A percentile compares a stretch with the other conserved stretches of the same genome.
Conservation (phyloP, 1,140 invertebrate genomes). For the Oedothorax gibbosus region DNA sequence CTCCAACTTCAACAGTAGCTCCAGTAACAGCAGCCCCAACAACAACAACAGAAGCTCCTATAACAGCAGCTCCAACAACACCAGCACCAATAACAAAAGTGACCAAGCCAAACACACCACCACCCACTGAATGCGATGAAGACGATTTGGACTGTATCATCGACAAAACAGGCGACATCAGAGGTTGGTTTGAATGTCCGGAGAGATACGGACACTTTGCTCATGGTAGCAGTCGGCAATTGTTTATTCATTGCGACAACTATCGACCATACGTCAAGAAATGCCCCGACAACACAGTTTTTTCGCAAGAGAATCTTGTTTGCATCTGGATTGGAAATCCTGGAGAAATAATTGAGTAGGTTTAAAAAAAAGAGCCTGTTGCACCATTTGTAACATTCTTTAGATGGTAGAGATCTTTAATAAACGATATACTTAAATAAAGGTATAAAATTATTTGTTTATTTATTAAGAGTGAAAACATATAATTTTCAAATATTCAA, state of each 20-base stretch:
- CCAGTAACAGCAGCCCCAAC: slow-evolving; percentile 8
- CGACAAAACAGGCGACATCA: slow-evolving; percentile 39
- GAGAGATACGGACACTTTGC: slow-evolving; percentile 36
- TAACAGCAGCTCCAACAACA: neutral
- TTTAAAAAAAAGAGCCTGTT: too few species aligned
- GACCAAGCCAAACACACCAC: slow-evolving; percentile 26
- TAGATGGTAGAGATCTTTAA: too few species aligned
- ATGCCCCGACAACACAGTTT: slow-evolving; percentile 17
- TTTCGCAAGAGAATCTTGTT: slow-evolving; percentile 33
- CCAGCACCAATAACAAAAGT: neutral
- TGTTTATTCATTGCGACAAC: slow-evolving; percentile 52
- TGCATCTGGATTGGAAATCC: slow-evolving; percentile 41
- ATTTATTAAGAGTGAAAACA: too few species aligned
- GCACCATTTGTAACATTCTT: too few species aligned
- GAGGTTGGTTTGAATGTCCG: slow-evolving; percentile 33
- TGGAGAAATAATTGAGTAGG: neutral
- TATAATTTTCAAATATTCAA: too few species aligned
- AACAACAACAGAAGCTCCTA: neutral
- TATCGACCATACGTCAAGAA: slow-evolving; percentile 23
- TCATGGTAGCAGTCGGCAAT: slow-evolving; percentile 3
- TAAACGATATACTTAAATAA: too few species aligned
- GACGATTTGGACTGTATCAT: slow-evolving; percentile 45
- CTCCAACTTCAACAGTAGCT: neutral
- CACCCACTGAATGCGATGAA: slow-evolving; percentile 49
- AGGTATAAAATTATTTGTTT: too few species aligned